Conservation (phyloP, 2,113 vertebrate species). For the Anarhynchus alexandrinus region DNA sequence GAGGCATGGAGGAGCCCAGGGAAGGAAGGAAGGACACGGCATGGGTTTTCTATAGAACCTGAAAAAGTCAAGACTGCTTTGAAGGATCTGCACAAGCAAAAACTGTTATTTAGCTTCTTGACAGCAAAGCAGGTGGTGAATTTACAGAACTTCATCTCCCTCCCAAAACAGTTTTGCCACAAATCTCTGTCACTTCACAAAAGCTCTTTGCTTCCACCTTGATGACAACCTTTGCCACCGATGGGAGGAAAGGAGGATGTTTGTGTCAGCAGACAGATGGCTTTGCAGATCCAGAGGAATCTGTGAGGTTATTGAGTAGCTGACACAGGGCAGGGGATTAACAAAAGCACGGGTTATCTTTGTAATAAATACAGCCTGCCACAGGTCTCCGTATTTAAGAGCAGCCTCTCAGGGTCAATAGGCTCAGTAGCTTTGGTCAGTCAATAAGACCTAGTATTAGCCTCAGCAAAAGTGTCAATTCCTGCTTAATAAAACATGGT, state of each 20-base stretch:
- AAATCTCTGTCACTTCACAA: background rate
- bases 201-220: background rate
- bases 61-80: background rate
- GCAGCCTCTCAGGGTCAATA: constrained; percentile 45
- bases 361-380: constrained; percentile 52
- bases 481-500: constrained; percentile 10
- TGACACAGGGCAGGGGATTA: constrained; percentile 7
- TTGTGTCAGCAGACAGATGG: background rate
- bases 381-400: constrained; percentile 30
- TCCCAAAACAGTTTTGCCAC: background rate
- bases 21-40: background rate
- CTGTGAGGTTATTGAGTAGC: constrained; percentile 9
- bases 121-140: background rate
- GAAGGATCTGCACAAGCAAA: background rate
- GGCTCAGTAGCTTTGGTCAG: constrained; percentile 23
- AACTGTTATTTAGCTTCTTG: background rate
- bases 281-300: constrained; percentile 14
- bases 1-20: background rate
- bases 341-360: constrained; percentile 17
- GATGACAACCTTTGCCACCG: background rate
- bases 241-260: background rate
- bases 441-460: constrained; percentile 44
- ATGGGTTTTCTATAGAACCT: background rate
- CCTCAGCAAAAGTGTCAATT: background rate
- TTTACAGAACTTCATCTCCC: background rate